Percentiles rank a stretch among this genome's conserved stretches.
phyloP scores from a whole-genome alignment of 2,797 vertebrate species.

The Platyrinchus mystaceus region DNA sequence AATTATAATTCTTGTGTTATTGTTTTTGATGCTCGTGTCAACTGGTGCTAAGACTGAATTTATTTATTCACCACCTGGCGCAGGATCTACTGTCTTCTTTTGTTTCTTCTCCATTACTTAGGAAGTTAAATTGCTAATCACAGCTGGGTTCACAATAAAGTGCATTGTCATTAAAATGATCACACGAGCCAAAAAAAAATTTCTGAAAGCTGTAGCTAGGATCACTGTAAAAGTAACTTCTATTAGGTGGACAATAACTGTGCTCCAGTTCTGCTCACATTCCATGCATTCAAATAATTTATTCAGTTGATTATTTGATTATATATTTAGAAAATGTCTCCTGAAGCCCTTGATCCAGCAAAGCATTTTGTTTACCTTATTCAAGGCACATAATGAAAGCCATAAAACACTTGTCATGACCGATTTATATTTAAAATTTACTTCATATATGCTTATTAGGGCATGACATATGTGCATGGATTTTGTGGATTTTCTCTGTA shows the following conservation, averaged over 20 bases:
- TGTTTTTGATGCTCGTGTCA: not conserved
- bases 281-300: not conserved
- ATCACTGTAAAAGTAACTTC: not conserved
- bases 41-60: not conserved
- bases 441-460: not conserved
- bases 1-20: not conserved
- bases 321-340: not conserved
- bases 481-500: not conserved
- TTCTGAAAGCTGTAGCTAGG: not conserved
- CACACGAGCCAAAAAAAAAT: not conserved
- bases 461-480: not conserved
- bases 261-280: not conserved
- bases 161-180: not conserved
- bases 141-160: not conserved
- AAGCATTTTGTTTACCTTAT: not conserved
- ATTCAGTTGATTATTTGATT: not conserved
- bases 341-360: not conserved
- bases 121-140: not conserved
- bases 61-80: not conserved
- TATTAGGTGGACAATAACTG: too few species aligned
- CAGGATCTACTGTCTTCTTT: not conserved
- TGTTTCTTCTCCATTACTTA: not conserved
- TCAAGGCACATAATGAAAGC: not conserved
- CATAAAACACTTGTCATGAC: not conserved
- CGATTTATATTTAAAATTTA: not conserved